phyloP scores from a whole-genome alignment of 2,888 invertebrate genomes.

The Aleiodes alternator region DNA sequence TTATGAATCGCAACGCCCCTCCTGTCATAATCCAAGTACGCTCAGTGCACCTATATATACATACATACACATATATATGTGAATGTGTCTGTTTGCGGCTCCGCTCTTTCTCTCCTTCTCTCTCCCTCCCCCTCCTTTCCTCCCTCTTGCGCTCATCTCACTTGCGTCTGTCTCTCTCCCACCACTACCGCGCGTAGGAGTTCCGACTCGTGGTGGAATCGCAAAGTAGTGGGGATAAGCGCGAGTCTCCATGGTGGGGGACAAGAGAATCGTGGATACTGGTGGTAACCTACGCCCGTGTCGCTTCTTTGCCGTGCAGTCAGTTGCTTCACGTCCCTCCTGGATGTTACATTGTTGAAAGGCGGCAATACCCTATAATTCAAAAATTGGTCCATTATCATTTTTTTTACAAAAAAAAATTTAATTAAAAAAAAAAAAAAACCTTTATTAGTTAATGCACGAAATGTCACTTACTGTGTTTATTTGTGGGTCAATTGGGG shows the following conservation, averaged over 20 bases:
- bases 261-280: conserved; percentile 35
- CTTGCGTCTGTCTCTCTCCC: conserved; percentile 39
- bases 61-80: too few relatives aligned
- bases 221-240: conserved; percentile 41
- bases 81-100: too few relatives aligned
- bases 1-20: conserved; percentile 75
- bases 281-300: conserved; percentile 58
- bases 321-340: conserved; percentile 71
- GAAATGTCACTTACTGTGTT: background rate
- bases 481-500: background rate
- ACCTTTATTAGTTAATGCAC: background rate
- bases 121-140: background rate
- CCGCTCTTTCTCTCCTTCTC: background rate
- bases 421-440: too few relatives aligned
- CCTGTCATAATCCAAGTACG: conserved; percentile 71
- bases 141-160: background rate
- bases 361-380: background rate
- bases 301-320: conserved; percentile 66
- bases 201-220: conserved; percentile 43
- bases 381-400: background rate
- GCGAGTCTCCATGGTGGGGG: conserved; percentile 37
- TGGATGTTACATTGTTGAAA: conserved; percentile 58
- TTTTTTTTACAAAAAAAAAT: background rate
- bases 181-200: conserved; percentile 55
- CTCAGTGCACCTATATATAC: background rate